A percentile compares a stretch with the other conserved stretches of the same genome.
Conservation (phyloP, 1,140 invertebrate species). For the Asbolus verrucosus region DNA sequence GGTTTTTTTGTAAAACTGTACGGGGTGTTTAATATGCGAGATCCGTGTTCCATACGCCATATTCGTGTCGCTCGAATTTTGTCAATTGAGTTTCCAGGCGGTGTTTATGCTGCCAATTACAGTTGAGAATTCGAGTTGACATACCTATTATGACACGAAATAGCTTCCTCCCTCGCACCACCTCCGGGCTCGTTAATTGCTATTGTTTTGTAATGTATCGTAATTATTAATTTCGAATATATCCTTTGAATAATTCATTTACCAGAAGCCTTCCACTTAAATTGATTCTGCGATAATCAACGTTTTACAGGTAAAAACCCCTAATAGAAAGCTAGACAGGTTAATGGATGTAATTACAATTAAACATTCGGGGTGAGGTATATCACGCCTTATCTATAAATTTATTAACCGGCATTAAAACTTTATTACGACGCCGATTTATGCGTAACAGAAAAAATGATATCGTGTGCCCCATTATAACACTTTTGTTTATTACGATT, state of each 20-base stretch:
- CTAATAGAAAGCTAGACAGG: no score
- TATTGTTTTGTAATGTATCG: conserved; percentile 31
- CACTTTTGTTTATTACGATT: no score
- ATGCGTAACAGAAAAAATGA: no score
- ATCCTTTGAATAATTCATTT: conserved; percentile 7
- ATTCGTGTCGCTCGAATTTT: conserved; percentile 31
- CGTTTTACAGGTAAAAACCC: no score
- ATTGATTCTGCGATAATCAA: no score
- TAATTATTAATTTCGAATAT: conserved; percentile 31
- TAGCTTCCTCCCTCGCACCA: background rate
- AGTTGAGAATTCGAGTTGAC: conserved; percentile 34
- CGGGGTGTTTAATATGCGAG: conserved; percentile 27
- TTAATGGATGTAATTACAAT: conserved; percentile 11
- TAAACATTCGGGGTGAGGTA: no score
- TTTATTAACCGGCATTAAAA: background rate
- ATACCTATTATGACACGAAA: conserved; percentile 33
- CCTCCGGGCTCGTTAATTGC: conserved; percentile 1
- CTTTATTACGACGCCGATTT: background rate
- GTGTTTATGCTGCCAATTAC: conserved; percentile 37
- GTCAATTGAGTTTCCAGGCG: conserved; percentile 27
- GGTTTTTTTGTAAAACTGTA: no score
- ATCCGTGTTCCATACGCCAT: conserved; percentile 27
- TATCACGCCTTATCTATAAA: conserved; percentile 3
- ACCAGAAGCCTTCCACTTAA: background rate
- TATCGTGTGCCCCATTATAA: no score